These are phyloP conservation scores for Salvelinus namaycush DNA, from an alignment of 2,113 vertebrate genomes.

Conservation along the genomic window DNA sequence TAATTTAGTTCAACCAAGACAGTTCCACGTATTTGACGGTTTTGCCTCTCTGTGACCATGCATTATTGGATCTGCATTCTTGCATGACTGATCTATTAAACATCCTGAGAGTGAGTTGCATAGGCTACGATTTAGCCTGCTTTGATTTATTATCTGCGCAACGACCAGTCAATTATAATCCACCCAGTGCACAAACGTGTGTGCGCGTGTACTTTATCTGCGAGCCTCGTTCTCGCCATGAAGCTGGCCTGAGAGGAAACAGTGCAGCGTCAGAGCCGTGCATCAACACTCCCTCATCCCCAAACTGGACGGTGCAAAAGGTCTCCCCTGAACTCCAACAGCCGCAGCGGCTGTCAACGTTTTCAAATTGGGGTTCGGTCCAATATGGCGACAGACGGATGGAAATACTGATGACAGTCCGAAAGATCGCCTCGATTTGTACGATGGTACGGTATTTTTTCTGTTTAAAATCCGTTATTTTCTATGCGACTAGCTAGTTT, in stretches of 20 bases:
- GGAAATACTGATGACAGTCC: slow-evolving; percentile 94
- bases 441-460: slow-evolving; percentile 80
- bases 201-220: slow-evolving; percentile 10
- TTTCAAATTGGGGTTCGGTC: slow-evolving; percentile 76
- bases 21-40: too few species aligned
- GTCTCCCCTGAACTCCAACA: slow-evolving; percentile 64
- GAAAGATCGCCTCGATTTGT: slow-evolving; percentile 95
- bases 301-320: slow-evolving; percentile 46
- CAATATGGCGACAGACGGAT: slow-evolving; percentile 83
- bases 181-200: too few species aligned
- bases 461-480: background rate
- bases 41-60: too few species aligned
- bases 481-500: slow-evolving; percentile 5
- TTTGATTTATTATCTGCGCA: too few species aligned
- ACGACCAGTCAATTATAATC: too few species aligned
- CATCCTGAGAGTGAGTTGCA: too few species aligned
- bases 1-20: too few species aligned
- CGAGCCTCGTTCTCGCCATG: slow-evolving; percentile 15
- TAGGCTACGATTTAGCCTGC: too few species aligned
- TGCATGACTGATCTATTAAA: too few species aligned
- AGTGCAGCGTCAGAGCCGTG: background rate
- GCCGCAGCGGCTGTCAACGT: slow-evolving; percentile 69
- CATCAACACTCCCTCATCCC: slow-evolving; percentile 53
- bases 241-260: background rate
- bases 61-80: too few species aligned